Percentiles rank a stretch among this genome's conserved stretches.
Evolutionary conservation across 2,113 vertebrate genomes (phyloP).

Genomic region (Crotalus helleri): DNA sequence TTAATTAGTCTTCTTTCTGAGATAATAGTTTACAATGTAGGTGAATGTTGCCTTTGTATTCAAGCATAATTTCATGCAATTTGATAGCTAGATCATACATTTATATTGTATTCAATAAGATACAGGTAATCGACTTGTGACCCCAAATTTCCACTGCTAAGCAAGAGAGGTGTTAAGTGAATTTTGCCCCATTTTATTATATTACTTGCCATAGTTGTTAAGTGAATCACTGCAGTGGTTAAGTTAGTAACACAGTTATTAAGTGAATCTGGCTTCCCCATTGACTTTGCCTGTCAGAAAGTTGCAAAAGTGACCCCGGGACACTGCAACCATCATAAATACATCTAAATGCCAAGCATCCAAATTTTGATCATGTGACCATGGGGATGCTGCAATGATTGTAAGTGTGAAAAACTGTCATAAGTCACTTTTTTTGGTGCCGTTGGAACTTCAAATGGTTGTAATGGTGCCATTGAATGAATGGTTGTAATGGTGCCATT

Average conservation of each 20-base stretch:
- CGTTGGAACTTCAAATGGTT: not conserved
- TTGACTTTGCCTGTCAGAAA: not conserved
- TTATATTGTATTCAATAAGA: not conserved
- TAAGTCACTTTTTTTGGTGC: not conserved
- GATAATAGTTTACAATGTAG: not conserved
- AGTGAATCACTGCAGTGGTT: not conserved
- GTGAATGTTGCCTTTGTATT: not conserved
- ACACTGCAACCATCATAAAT: not conserved
- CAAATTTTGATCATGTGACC: not conserved
- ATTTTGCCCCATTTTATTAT: not conserved
- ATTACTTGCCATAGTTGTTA: not conserved
- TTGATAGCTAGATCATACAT: not conserved
- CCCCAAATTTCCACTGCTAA: not conserved
- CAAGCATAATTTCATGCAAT: not conserved
- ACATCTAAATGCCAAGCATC: not conserved
- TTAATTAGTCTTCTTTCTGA: not conserved
- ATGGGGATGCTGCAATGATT: not conserved
- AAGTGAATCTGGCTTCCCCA: not conserved
- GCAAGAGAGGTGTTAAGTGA: not conserved
- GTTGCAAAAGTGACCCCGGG: not conserved
- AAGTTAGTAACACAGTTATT: not conserved
- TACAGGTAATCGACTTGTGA: not conserved
- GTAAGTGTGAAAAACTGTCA: not conserved
- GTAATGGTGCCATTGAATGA: not conserved
- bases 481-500: not conserved